Conservation (phyloP, 2,888 invertebrate genomes). For the Antheraea assamensis region DNA sequence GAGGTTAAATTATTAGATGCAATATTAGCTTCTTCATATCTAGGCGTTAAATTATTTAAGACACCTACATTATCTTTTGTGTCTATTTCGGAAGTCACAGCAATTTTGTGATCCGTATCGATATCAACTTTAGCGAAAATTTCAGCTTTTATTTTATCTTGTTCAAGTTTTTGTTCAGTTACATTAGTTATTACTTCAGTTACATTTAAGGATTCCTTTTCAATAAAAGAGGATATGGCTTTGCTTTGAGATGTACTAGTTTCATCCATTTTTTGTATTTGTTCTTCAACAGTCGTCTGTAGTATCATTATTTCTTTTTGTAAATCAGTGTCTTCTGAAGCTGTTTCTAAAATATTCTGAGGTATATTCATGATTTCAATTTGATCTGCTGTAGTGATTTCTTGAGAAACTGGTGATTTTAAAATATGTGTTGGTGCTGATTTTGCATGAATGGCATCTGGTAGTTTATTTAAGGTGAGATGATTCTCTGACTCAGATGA, state of each 20-base stretch:
- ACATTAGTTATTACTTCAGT: slow-evolving; percentile 78
- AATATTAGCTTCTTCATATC: slow-evolving; percentile 61
- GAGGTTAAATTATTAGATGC: slow-evolving; percentile 54
- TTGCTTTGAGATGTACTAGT: slow-evolving; percentile 77
- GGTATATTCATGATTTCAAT: slow-evolving; percentile 51
- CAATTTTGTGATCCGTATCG: slow-evolving; percentile 76
- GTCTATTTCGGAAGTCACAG: slow-evolving; percentile 72
- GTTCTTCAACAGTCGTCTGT: slow-evolving; percentile 76
- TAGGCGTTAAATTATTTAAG: slow-evolving; percentile 46
- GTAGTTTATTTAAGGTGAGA: slow-evolving; percentile 60
- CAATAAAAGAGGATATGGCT: slow-evolving; percentile 80
- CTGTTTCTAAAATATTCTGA: slow-evolving; percentile 47
- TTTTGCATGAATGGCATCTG: slow-evolving; percentile 48
- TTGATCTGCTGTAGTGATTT: slow-evolving; percentile 70
- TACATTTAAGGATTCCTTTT: slow-evolving; percentile 83
- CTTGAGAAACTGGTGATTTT: slow-evolving; percentile 67
- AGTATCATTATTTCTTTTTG: slow-evolving; percentile 67
- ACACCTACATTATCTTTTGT: slow-evolving; percentile 55
- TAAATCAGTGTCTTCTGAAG: slow-evolving; percentile 58
- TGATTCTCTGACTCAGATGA: slow-evolving; percentile 85
- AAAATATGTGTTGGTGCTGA: slow-evolving; percentile 59
- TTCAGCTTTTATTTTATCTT: slow-evolving; percentile 57
- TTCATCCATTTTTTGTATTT: slow-evolving; percentile 74
- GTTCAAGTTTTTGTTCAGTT: slow-evolving; percentile 73
- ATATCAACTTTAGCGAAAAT: slow-evolving; percentile 79